Conservation (phyloP, 1,140 invertebrate species). For the Diabrotica undecimpunctata region DNA sequence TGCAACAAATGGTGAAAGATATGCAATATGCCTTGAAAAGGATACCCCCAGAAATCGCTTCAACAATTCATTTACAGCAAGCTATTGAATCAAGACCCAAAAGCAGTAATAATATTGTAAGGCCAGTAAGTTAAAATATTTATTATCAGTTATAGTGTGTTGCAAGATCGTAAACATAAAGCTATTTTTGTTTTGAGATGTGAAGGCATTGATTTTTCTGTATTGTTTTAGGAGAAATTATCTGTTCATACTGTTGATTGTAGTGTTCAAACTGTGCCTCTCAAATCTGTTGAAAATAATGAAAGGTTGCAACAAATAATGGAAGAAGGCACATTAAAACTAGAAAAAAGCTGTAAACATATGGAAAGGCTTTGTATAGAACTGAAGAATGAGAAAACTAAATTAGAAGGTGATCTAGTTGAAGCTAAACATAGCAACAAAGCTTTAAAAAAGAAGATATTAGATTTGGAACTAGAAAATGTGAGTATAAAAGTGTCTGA, state of each 20-base stretch:
- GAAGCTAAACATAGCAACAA: conserved; percentile 35
- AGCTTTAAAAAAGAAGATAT: conserved; percentile 34
- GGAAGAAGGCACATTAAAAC: conserved; percentile 41
- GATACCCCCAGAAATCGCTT: conserved; percentile 41
- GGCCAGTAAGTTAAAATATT: conserved; percentile 18
- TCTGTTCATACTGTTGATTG: conserved; percentile 12
- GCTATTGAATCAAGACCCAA: conserved; percentile 18
- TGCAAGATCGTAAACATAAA: too few species aligned
- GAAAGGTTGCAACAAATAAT: conserved; percentile 39
- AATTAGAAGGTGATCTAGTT: conserved; percentile 36
- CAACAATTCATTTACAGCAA: conserved; percentile 32
- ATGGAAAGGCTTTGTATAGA: conserved; percentile 40
- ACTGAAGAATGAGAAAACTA: conserved; percentile 40
- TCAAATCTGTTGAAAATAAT: conserved; percentile 24
- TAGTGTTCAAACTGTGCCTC: conserved; percentile 25
- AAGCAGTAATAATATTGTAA: conserved; percentile 17
- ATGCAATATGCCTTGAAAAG: conserved; percentile 42
- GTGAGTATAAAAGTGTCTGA: conserved; percentile 23
- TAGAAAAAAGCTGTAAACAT: conserved; percentile 41
- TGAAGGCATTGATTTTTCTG: too few species aligned
- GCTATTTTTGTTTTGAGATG: too few species aligned
- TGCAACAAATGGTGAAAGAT: conserved; percentile 40
- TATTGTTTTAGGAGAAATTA: conserved; percentile 15
- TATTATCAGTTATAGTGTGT: too few species aligned
- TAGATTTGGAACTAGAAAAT: conserved; percentile 33